Evolutionary conservation across 2,113 vertebrate genomes (phyloP), one percentile per base, ranked within the genome.

Genomic region (Triplophysa rosa): DNA sequence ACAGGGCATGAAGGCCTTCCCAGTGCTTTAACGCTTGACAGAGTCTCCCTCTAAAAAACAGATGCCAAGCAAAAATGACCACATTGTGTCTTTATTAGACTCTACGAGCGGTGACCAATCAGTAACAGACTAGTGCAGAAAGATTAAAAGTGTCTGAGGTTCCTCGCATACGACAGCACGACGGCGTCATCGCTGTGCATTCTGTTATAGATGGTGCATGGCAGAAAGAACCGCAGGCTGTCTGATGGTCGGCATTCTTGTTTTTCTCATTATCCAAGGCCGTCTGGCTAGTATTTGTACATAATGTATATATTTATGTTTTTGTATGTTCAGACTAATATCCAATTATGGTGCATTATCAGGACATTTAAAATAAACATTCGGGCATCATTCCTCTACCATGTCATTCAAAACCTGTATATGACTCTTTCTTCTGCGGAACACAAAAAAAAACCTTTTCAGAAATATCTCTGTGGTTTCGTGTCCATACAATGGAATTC

Each of bases 31-130:
- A 85, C 66, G 88, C 84, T 81, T 90, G 73, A 7, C 83, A 84
- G 86, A 88, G 80, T 83, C 76, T 68, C 79, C 77, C 66, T 77
- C 81, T 78, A 86, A 86, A 87, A 90, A 90, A 87, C 74, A 79
- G 82, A 84, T 82, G 72, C 45, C 47, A 62, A 80, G 84, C 86
- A 90, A 88, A 86, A 88, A 87, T 77, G 90, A 88, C 87, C 90
- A 67, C 86, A 84, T 77, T 85, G 79, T 84, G 79, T 88, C 82
- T 86, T 84, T 88, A 85, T 81, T 80, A 52, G 23, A 40, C 61
- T 81, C 67, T 79, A 79, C 77, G 85, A 83, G 86, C 14, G 0
- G 77, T 80, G 83, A 85, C 84, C 82, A 81, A 82, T 83, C 61
- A 69, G 68, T 65, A 67, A 65, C 67, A 56, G 21, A 74, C 80